Base-by-base conservation (phyloP, 2,113 vertebrate genomes). In the Trematocara unimaculatum region DNA sequence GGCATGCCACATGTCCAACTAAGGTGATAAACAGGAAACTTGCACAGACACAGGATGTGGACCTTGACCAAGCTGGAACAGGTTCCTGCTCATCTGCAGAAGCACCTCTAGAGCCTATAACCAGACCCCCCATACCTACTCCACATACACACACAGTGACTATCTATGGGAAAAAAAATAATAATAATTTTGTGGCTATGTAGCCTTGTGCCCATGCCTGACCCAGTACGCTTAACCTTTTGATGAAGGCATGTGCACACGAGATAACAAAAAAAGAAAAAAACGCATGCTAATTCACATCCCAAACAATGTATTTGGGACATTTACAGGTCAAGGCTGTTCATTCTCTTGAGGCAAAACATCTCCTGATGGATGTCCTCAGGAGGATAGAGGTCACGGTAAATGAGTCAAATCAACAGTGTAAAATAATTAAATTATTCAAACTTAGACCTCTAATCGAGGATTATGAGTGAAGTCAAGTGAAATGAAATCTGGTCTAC, bases 11-110 rank as follows among this genome's bases (percentile, higher is more conserved):
- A 87, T 84, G 90, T 79, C 60, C 77, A 38, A 70, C 81, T 49
- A 82, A 90, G 84, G 90, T 94, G 94, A 89, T 93, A 95, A 94
- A 95, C 92, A 95, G 95, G 94, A 96, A 94, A 78, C 33, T 26
- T 31, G 33, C 45, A 91, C 79, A 83, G 87, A 84, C 79, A 82
- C 92, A 92, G 92, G 92, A 93, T 31, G 82, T 54, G 81, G 88
- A 83, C 88, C 81, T 93, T 90, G 88, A 92, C 83, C 55, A 5
- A 77, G 12, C 13, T 70, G 47, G 83, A 78, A 5, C 4, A 62
- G 17, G 13, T 80, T 67, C 42, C 29, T 84, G 84, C 87, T 90
- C 82, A 84, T 94, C 91, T 86, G 83, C 72, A 87, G 26, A 83
- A 88, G 49, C 77, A 84, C 81, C 85, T 90, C 20, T 77, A 13